phyloP scores from a whole-genome alignment of 2,888 invertebrate genomes.

The Neuroscelio doddi region DNA sequence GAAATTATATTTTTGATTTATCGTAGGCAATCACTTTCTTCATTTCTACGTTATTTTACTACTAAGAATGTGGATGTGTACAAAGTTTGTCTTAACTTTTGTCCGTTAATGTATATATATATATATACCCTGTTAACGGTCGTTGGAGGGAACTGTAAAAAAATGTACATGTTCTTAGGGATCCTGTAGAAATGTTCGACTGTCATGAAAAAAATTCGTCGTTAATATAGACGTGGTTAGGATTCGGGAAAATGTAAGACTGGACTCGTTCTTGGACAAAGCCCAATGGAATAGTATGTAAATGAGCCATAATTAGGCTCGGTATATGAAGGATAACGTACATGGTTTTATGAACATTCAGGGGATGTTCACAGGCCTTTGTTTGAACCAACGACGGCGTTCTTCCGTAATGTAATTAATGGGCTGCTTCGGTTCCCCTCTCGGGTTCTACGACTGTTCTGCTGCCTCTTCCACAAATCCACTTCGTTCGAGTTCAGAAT shows the following conservation, averaged over 20 bases:
- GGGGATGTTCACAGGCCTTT: constrained; percentile 56
- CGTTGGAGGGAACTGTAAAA: too few species aligned
- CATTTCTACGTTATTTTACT: too few species aligned
- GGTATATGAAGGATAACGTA: constrained; percentile 64
- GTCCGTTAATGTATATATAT: too few species aligned
- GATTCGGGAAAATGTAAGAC: not conserved
- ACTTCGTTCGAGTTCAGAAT: constrained; percentile 46
- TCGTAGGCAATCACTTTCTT: too few species aligned
- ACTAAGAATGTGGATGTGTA: too few species aligned
- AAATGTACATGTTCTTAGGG: too few species aligned
- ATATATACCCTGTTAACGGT: too few species aligned
- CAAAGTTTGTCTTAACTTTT: too few species aligned
- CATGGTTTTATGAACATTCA: constrained; percentile 48
- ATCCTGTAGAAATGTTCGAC: too few species aligned
- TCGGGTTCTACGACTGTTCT: constrained; percentile 45
- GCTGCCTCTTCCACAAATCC: constrained; percentile 46
- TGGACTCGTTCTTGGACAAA: not conserved
- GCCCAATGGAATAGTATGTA: constrained; percentile 55
- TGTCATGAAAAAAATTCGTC: too few species aligned
- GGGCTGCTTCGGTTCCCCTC: constrained; percentile 52
- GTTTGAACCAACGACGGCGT: constrained; percentile 69
- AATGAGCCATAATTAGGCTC: constrained; percentile 68
- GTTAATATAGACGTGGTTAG: too few species aligned
- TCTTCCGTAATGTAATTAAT: constrained; percentile 72
- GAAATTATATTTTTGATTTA: too few species aligned